A percentile compares a stretch with the other conserved stretches of the same genome.
Conservation (phyloP, 2,888 invertebrate genomes). For the Smittia sp. region DNA sequence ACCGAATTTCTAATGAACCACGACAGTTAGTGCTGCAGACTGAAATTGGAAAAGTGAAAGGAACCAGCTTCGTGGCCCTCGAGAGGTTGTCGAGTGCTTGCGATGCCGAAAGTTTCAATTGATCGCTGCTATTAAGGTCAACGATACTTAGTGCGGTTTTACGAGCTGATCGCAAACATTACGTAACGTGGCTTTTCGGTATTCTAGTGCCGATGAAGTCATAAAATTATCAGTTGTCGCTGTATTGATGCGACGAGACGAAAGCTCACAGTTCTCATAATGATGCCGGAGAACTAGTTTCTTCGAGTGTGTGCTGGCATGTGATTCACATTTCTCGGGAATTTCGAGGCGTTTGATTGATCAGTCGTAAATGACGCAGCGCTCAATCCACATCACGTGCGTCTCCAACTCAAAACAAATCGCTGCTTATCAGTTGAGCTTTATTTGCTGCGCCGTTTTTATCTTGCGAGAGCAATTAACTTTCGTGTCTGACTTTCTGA, state of each 20-base stretch:
- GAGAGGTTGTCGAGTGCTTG: background rate
- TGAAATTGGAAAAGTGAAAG: background rate
- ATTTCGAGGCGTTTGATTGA: background rate
- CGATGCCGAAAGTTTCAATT: background rate
- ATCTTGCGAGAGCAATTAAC: background rate
- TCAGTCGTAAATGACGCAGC: background rate
- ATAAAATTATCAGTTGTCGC: background rate
- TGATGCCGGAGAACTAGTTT: constrained; percentile 1
- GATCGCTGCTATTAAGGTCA: constrained; percentile 20
- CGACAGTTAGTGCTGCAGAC: background rate
- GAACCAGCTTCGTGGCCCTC: background rate
- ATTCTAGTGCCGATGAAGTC: constrained; percentile 7
- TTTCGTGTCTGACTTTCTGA: background rate
- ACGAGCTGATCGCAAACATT: background rate
- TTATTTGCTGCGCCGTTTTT: background rate
- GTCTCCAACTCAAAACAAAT: background rate
- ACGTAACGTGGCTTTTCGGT: background rate
- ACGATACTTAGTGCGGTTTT: background rate
- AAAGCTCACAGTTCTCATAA: background rate
- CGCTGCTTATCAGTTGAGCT: background rate
- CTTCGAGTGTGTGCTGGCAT: background rate
- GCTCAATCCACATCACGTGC: background rate
- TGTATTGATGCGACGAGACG: background rate
- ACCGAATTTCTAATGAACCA: background rate
- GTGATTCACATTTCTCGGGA: background rate